Base-by-base conservation (phyloP, 2,113 vertebrate genomes). In the Pelmatolapia mariae region DNA sequence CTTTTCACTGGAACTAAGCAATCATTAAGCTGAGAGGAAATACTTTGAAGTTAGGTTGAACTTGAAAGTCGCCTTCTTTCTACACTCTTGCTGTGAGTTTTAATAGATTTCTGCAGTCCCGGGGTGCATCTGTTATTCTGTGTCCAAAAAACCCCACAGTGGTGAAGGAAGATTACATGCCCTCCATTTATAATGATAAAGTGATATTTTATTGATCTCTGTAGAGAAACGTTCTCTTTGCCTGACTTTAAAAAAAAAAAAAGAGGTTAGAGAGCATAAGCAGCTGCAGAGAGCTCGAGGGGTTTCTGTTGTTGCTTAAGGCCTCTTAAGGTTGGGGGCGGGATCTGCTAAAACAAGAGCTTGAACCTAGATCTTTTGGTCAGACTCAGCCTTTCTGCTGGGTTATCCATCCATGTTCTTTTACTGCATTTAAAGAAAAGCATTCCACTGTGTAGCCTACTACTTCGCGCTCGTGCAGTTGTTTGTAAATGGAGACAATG, bases 161-260 rank as follows among this genome's bases (percentile, higher is more conserved):
- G 83, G 36, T 86, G 56, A 84, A 87, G 88, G 71, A 73, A 86
- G 81, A 89, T 89, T 89, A 81, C 66, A 85, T 73, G 45, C 43
- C 36, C 73, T 86, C 81, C 59, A 63, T 86, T 93, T 86, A 81
- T 71, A 73, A 79, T 89, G 83, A 92, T 91, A 86, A 89, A 92
- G 87, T 73, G 82, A 93, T 84, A 54, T 79, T 90, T 57, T 86
- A 91, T 86, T 83, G 90, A 95, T 89, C 84, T 83, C 73, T 33
- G 61, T 8, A 66, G 89, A 86, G 78, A 87, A 93, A 85, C 31
- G 22, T 89, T 86, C 71, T 56, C 63, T 76, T 87, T 66, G 31
- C 22, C 76, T 36, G 38, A 24, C 4, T 45, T 57, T 10, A 0
- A 18, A 8, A 13, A 31, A 52, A 22, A 13, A n/a, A 66, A 7